Conservation (phyloP, 2,113 vertebrate species). For the Tylochromis polylepis region DNA sequence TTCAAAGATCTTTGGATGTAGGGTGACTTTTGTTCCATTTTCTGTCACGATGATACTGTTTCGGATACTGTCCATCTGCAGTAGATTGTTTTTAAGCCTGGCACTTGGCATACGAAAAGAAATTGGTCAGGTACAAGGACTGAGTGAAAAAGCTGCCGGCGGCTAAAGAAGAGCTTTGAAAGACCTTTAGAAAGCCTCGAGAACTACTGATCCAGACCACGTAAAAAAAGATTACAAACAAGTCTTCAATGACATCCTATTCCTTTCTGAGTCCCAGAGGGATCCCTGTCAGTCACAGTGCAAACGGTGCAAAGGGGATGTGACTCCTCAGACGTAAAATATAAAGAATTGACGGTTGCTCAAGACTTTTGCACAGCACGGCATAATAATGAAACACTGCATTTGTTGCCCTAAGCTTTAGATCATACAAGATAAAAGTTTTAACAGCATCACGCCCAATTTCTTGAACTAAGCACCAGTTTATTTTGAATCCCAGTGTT, state of each 20-base stretch:
- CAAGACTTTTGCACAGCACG: neutral
- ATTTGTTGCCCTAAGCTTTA: neutral
- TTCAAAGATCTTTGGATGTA: neutral
- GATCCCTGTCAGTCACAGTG: neutral
- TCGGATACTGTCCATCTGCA: fast-evolving
- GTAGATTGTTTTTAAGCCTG: neutral
- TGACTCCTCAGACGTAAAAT: constrained; percentile 36
- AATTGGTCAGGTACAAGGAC: neutral
- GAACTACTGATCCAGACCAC: neutral
- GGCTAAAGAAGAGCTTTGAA: neutral
- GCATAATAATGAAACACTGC: neutral
- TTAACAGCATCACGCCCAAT: neutral
- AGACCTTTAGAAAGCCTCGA: neutral
- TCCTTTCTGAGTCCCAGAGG: constrained; percentile 54
- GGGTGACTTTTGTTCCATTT: neutral
- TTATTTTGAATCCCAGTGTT: neutral
- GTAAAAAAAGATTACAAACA: neutral
- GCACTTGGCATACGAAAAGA: neutral
- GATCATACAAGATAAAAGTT: neutral
- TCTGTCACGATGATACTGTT: neutral
- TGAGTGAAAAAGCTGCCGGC: neutral
- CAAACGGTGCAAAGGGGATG: constrained; percentile 39
- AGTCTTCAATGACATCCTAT: constrained; percentile 48
- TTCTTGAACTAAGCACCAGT: neutral
- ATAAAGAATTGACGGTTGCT: neutral